These are phyloP conservation scores for Ichneumon xanthorius DNA, from an alignment of 2,888 invertebrate species.

Conservation along the genomic window DNA sequence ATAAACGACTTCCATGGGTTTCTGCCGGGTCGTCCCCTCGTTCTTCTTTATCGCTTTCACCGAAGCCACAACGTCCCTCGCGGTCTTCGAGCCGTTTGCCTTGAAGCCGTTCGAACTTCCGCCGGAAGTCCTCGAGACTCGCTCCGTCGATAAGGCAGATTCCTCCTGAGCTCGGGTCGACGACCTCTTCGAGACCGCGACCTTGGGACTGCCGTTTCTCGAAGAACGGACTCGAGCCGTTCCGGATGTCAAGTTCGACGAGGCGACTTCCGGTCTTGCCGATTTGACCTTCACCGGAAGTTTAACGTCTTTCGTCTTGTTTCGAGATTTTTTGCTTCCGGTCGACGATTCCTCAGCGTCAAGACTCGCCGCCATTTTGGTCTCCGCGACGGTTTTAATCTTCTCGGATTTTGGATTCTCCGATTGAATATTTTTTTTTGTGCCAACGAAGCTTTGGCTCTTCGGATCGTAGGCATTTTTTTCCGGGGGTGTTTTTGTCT, in stretches of 20 bases:
- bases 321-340: constrained; percentile 27
- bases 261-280: not conserved
- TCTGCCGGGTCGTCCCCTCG: constrained; percentile 53
- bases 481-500: constrained; percentile 10
- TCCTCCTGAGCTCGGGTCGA: not conserved
- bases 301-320: constrained; percentile 32
- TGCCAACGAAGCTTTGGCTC: not conserved
- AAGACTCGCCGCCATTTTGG: not conserved
- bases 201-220: constrained; percentile 27
- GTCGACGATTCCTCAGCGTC: not conserved
- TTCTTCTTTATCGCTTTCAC: constrained; percentile 37
- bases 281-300: constrained; percentile 1
- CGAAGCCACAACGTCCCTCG: constrained; percentile 27
- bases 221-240: constrained; percentile 13
- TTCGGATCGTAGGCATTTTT: constrained; percentile 27
- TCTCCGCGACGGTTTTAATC: not conserved
- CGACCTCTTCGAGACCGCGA: not conserved
- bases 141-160: constrained; percentile 36
- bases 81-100: constrained; percentile 8
- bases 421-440: constrained; percentile 2
- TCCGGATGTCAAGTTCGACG: constrained; percentile 14
- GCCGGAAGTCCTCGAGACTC: constrained; percentile 26
- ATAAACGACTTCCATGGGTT: constrained; percentile 80
- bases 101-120: not conserved
- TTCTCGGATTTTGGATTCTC: constrained; percentile 33